phyloP scores from a whole-genome alignment of 2,888 invertebrate species.

The Tetranychus piercei region DNA sequence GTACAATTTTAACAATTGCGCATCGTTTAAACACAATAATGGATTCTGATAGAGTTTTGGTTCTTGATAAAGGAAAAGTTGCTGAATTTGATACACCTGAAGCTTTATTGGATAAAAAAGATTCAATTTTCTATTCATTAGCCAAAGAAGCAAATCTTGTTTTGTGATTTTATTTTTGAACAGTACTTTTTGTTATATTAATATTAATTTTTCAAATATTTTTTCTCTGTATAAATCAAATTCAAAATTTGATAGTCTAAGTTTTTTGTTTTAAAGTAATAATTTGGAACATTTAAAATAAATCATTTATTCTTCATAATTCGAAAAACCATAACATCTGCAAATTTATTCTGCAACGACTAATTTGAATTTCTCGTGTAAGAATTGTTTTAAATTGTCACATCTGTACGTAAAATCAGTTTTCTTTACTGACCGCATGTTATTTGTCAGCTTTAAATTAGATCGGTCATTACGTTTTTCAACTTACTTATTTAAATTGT shows the following conservation, averaged over 20 bases:
- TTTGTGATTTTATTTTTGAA: neutral
- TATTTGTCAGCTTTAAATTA: too few relatives aligned
- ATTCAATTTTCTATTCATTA: slow-evolving; percentile 58
- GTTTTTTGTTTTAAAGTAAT: neutral
- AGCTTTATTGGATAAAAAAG: slow-evolving; percentile 46
- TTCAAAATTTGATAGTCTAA: neutral
- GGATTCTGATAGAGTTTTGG: slow-evolving; percentile 46
- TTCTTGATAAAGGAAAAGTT: slow-evolving; percentile 55
- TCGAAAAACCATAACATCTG: too few relatives aligned
- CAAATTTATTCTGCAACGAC: too few relatives aligned
- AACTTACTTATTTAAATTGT: too few relatives aligned
- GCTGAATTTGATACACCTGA: slow-evolving; percentile 58
- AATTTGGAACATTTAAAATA: neutral
- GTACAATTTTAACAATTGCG: slow-evolving; percentile 42
- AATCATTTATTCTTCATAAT: too few relatives aligned
- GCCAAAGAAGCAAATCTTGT: slow-evolving; percentile 44
- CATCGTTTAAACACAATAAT: slow-evolving; percentile 21
- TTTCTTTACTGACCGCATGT: too few relatives aligned
- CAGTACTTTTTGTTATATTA: neutral
- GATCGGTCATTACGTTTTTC: too few relatives aligned
- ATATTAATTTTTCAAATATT: neutral
- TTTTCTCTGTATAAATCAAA: neutral
- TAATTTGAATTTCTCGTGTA: neutral
- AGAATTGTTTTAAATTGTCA: neutral
- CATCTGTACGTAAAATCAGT: too few relatives aligned